phyloP scores from a whole-genome alignment of 37 sponge, comb jelly and placozoan species.

The Oopsacas minuta region DNA sequence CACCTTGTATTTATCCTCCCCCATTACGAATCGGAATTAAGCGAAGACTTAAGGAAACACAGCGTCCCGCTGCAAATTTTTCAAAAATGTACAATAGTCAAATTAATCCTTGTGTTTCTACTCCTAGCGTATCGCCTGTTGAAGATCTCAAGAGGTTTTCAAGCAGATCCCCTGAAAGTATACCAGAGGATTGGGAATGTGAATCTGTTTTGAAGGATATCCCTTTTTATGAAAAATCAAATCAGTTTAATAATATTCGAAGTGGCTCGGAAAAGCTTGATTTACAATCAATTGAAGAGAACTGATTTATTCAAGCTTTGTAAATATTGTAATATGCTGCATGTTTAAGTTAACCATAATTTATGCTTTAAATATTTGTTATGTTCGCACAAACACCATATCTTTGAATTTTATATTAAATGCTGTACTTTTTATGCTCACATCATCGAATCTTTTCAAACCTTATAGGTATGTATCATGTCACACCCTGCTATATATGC shows the following conservation, averaged over 20 bases:
- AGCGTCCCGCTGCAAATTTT: neutral
- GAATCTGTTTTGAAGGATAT: neutral
- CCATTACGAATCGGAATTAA: neutral
- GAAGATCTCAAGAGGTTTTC: neutral
- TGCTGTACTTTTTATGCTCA: too few relatives aligned
- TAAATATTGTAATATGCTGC: neutral
- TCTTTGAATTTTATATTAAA: too few relatives aligned
- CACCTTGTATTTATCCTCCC: neutral
- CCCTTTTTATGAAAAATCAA: neutral
- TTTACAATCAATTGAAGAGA: constrained; percentile 7
- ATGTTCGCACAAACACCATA: too few relatives aligned
- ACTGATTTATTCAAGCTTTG: neutral
- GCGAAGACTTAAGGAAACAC: neutral
- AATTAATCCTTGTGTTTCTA: neutral
- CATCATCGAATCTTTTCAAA: too few relatives aligned
- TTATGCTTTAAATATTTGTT: neutral
- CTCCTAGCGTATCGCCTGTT: neutral
- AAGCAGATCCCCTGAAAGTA: neutral
- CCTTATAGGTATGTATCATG: too few relatives aligned
- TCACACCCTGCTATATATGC: too few relatives aligned
- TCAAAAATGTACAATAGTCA: neutral
- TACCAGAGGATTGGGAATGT: neutral
- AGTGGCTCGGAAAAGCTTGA: neutral
- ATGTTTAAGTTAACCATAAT: neutral
- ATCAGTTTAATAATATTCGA: neutral